These are phyloP conservation scores for Hipposideros larvatus DNA, from an alignment of 2,797 vertebrate species.

Conservation along the genomic window DNA sequence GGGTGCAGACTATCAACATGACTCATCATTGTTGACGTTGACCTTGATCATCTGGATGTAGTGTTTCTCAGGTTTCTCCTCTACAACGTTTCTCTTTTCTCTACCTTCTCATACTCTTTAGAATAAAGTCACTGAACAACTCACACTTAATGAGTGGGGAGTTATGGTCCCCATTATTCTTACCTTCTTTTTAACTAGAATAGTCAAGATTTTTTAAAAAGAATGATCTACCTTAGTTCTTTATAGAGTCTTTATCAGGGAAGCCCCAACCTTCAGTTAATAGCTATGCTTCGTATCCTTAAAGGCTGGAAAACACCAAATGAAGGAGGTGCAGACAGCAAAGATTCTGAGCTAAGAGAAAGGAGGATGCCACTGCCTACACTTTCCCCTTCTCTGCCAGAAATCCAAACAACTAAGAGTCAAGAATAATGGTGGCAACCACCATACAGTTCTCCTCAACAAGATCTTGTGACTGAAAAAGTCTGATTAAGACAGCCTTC, in stretches of 20 bases:
- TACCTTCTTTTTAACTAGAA: too few species aligned
- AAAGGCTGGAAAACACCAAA: background rate
- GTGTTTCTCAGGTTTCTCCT: too few species aligned
- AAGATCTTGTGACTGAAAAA: background rate
- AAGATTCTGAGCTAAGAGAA: background rate
- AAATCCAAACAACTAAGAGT: background rate
- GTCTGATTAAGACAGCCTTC: background rate
- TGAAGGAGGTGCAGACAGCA: background rate
- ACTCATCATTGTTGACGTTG: too few species aligned
- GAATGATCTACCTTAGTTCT: background rate
- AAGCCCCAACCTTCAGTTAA: background rate
- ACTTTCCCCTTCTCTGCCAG: background rate
- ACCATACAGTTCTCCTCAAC: background rate
- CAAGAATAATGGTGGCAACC: background rate
- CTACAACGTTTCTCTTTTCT: too few species aligned
- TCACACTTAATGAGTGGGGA: too few species aligned
- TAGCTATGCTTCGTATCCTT: background rate
- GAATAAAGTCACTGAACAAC: too few species aligned
- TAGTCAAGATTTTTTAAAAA: background rate
- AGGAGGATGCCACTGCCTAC: background rate
- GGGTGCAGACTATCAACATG: too few species aligned
- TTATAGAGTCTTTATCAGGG: background rate
- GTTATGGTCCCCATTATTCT: too few species aligned
- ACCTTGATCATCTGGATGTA: too few species aligned
- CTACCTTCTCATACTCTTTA: too few species aligned